Base-by-base conservation (phyloP, 2,888 invertebrate species). In the Torymus tubicola region DNA sequence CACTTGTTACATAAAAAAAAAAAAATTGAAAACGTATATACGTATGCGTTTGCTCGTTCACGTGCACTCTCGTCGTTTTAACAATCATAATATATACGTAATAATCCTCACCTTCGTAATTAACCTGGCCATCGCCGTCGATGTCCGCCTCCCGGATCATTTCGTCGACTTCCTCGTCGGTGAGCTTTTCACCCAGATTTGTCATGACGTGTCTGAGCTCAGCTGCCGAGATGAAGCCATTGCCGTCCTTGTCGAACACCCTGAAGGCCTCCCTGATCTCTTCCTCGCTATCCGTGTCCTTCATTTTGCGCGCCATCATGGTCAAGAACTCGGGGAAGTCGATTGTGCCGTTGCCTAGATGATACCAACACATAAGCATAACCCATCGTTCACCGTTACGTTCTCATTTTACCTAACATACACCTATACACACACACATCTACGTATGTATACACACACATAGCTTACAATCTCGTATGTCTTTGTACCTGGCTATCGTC, bases 261-360 rank as follows among this genome's bases (percentile, higher is more conserved):
- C 98, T 95, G 96, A 99, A 97, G 87, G 99, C 99, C 92, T 99
- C 99, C 92, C 98, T 96, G 92, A 99, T 98, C 93, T 99, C 99
- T 92, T 99, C 98, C 94, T 98, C 98, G 92, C 98, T 97, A 93
- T 99, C 99, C 86, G 99, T 99, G 93, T 99, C 99, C 93, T 99
- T 99, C 98, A 99, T 99, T 95, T 99, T 99, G 91, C 99, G 95
- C 90, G 99, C 99, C 99, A 99, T 99, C 99, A 99, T 99, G 91
- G 99, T 99, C 90, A 99, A 95, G 94, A 99, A 99, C 93, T 99
- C 99, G 88, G 99, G 99, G 93, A 99, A 99, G 93, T 99, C 99
- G 93, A 99, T 99, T 92, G 99, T 99, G 91, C 99, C 99, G 93
- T 99, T 99, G 90, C 98, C 99, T 99, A 91, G 52, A 90, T 89